Base-by-base conservation (phyloP, 2,888 invertebrate genomes). In the Drosophila rellima region DNA sequence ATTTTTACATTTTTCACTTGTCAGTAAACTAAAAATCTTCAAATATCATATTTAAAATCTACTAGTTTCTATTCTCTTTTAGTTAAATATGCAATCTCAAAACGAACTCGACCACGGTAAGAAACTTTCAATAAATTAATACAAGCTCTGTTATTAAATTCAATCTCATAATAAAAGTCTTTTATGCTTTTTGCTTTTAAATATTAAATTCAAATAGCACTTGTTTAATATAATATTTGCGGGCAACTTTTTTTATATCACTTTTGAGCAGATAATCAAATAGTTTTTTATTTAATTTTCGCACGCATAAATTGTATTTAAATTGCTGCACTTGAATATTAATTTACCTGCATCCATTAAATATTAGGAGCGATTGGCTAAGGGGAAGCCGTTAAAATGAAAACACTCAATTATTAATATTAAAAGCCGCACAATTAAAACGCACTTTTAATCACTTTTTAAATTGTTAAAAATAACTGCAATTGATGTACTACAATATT, bases 331-430 rank as follows among this genome's bases (percentile, higher is more conserved):
- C 39, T 68, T 62, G 37, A 62, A 60, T 60, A 59, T 66, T 63
- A 61, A 84, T 85, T 82, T 84, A 87, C 85, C 87, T 85, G 85
- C 82, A 78, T 85, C 85, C 85, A 84, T 85, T 78, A 85, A 85
- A 68, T 78, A 70, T 61, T 66, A 51, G 61, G 50, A 67, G 52
- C 50, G 39, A 63, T 33, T 35, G 50, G 62, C 20, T 7, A 45
- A 47, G 17, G 11, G 17, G 35, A 13, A 23, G 33, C 37, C 45
- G 51, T 42, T 54, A 61, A 67, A 67, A 69, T 55, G 47, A 56
- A 70, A 70, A 67, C 78, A 78, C 83, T 79, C 39, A 74, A 79
- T 77, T 86, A 86, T 77, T 74, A 56, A 79, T 66, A 39, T 45
- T 68, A 59, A 71, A 66, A 56, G 59, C 47, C 50, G 61, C 40